A percentile compares a stretch with the other conserved stretches of the same genome.
Evolutionary conservation across 2,113 vertebrate genomes (phyloP).

Genomic region (Mustela nigripes): DNA sequence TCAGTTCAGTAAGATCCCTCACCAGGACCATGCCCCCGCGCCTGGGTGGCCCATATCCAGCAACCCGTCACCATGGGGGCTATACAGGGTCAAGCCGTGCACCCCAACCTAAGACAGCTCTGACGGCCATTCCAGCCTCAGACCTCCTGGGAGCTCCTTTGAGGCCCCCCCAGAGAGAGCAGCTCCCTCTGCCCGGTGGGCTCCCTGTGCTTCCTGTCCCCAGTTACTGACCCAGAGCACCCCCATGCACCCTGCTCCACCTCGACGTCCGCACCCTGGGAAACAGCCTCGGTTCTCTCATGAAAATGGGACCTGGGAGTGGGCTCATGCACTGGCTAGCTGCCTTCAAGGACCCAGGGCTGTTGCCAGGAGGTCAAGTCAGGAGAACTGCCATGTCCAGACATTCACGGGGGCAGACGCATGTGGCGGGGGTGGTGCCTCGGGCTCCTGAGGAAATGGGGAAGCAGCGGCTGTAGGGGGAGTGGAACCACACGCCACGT

Average conservation of each 20-base stretch:
- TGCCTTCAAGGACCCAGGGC: too few species aligned
- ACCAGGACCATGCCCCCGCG: accelerated
- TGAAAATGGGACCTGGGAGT: not conserved
- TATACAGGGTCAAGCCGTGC: not conserved
- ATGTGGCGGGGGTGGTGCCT: not conserved
- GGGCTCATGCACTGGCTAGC: not conserved
- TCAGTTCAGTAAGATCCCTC: not conserved
- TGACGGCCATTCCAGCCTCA: not conserved
- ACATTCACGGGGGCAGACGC: not conserved
- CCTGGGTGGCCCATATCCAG: too few species aligned
- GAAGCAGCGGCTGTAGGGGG: not conserved
- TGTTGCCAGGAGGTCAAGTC: not conserved
- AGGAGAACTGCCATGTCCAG: not conserved
- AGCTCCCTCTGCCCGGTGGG: not conserved
- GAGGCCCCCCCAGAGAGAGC: not conserved
- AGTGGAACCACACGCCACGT: not conserved
- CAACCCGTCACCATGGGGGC: accelerated
- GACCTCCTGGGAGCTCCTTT: too few species aligned
- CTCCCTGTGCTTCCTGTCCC: not conserved
- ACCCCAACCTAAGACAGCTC: not conserved
- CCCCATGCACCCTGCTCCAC: too few species aligned
- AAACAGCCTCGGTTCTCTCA: not conserved
- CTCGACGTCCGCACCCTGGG: not conserved
- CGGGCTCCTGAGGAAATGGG: not conserved
- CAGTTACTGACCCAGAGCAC: accelerated